Percentiles rank a stretch among this genome's conserved stretches.
Evolutionary conservation across 2,113 vertebrate species (phyloP).

Genomic region (Oncorhynchus kisutch): DNA sequence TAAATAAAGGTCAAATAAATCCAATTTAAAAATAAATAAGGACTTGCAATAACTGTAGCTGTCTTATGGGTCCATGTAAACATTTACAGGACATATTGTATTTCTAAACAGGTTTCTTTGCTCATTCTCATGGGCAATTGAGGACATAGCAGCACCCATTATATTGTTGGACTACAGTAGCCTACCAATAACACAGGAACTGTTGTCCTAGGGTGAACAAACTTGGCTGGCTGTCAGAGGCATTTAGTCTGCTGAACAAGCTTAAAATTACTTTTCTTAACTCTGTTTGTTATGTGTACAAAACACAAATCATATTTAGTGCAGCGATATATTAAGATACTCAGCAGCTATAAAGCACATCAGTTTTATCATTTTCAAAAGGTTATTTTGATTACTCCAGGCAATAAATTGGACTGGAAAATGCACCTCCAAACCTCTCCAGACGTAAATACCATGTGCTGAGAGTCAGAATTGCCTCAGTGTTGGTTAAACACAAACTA

Average conservation of each 20-base stretch:
- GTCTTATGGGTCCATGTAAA: too few species aligned
- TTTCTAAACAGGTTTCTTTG: too few species aligned
- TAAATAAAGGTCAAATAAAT: too few species aligned
- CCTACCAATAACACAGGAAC: neutral
- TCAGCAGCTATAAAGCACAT: neutral
- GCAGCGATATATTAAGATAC: neutral
- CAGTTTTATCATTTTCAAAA: conserved; percentile 22
- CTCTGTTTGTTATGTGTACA: neutral
- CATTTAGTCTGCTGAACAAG: neutral
- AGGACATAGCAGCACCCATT: neutral
- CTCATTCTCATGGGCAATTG: too few species aligned
- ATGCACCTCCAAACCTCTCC: conserved; percentile 47
- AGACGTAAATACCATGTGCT: conserved; percentile 67
- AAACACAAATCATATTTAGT: neutral
- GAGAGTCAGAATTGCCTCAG: conserved; percentile 64
- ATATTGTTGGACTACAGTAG: conserved; percentile 58
- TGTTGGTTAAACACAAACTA: conserved; percentile 59
- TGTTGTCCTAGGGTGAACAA: conserved; percentile 29
- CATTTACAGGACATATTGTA: too few species aligned
- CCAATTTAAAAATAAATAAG: conserved; percentile 46
- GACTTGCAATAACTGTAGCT: conserved; percentile 34
- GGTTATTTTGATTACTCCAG: conserved; percentile 54
- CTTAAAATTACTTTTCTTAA: too few species aligned
- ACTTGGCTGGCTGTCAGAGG: neutral
- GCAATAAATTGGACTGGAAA: conserved; percentile 49